phyloP scores from a whole-genome alignment of 2,113 vertebrate species.

The Hylia prasina region DNA sequence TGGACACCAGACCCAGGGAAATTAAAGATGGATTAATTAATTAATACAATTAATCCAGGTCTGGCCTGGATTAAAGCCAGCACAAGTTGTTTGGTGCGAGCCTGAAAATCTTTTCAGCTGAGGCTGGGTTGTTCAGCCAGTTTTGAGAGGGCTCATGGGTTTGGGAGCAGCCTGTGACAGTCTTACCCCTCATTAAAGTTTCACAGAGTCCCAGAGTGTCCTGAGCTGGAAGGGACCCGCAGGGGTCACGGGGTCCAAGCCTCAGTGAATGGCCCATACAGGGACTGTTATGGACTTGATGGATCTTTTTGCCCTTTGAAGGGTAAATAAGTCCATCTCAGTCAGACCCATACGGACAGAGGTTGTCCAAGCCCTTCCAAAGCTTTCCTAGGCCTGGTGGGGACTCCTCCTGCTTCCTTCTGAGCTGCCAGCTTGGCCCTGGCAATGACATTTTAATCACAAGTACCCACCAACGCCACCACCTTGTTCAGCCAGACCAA shows the following conservation, averaged over 20 bases:
- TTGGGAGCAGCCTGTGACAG: not conserved
- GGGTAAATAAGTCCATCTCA: not conserved
- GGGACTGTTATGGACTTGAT: not conserved
- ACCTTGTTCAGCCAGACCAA: conserved; percentile 34
- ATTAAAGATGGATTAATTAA: not conserved
- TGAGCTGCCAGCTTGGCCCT: not conserved
- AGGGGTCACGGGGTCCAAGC: no score
- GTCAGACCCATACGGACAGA: not conserved
- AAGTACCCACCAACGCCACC: not conserved
- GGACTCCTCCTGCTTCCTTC: conserved; percentile 16
- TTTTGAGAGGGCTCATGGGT: not conserved
- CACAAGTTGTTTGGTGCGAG: not conserved
- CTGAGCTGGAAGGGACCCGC: not conserved
- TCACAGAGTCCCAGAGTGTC: not conserved
- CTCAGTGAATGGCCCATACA: not conserved
- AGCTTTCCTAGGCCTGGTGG: not conserved
- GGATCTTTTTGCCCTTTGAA: not conserved
- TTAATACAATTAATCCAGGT: not conserved
- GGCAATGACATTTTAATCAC: conserved; percentile 45
- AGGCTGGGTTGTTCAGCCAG: not conserved
- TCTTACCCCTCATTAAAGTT: not conserved
- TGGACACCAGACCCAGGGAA: no score
- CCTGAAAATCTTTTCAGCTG: not conserved
- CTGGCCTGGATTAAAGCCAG: not conserved
- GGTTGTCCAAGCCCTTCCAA: not conserved